Conservation (phyloP, 92 coral and sea anemone species). For the Epizoanthus fatuus region DNA sequence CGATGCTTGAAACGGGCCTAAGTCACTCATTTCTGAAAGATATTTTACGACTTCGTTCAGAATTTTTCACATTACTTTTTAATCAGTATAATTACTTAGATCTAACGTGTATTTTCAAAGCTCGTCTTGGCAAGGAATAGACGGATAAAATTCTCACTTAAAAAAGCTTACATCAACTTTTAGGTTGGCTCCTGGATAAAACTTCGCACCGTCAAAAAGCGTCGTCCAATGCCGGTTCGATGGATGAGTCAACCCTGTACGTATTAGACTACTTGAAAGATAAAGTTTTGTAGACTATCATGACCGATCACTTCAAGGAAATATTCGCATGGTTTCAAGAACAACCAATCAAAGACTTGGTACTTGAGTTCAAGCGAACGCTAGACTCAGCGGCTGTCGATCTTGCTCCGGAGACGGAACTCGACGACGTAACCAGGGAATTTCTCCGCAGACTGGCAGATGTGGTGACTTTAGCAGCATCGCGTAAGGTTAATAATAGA, state of each 20-base stretch:
- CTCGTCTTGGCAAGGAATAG: too few species aligned
- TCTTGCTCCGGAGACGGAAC: neutral
- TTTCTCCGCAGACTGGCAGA: constrained; percentile 27
- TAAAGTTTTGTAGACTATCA: neutral
- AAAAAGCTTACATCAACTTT: too few species aligned
- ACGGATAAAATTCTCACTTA: too few species aligned
- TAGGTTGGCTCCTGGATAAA: too few species aligned
- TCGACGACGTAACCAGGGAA: constrained; percentile 1
- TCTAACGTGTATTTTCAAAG: too few species aligned
- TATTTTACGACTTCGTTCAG: too few species aligned
- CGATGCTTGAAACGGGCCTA: too few species aligned
- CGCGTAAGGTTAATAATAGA: constrained; percentile 1
- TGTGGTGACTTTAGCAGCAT: constrained; percentile 17
- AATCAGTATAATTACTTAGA: too few species aligned
- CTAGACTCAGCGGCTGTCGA: neutral
- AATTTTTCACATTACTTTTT: too few species aligned
- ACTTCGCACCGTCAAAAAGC: neutral
- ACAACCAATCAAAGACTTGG: constrained; percentile 15
- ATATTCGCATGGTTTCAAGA: constrained; percentile 13
- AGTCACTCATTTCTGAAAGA: too few species aligned
- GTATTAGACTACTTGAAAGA: too few species aligned
- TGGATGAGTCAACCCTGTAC: neutral
- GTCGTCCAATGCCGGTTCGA: neutral
- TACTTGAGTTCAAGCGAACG: neutral
- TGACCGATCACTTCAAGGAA: constrained; percentile 14